Percentiles rank a stretch among this genome's conserved stretches.
Conservation (phyloP, 2,888 invertebrate species). For the Cephus nigrinus region DNA sequence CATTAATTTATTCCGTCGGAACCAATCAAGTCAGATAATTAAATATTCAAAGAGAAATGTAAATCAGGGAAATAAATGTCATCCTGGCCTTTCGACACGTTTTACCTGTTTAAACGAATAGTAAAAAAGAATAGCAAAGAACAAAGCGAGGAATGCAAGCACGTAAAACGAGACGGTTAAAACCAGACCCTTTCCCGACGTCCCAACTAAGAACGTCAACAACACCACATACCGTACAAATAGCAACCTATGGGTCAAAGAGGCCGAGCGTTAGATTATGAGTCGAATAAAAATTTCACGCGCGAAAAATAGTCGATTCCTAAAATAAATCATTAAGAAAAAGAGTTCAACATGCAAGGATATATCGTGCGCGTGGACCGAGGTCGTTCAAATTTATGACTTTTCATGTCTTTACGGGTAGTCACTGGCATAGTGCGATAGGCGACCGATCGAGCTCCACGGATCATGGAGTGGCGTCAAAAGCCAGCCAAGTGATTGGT, state of each 20-base stretch:
- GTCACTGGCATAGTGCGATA: background rate
- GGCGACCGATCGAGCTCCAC: background rate
- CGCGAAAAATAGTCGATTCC: background rate
- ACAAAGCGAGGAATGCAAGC: background rate
- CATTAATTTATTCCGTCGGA: background rate
- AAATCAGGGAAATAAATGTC: background rate
- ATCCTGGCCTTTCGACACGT: background rate
- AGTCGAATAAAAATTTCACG: background rate
- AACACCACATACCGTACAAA: background rate
- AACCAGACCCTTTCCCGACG: background rate
- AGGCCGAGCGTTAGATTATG: background rate
- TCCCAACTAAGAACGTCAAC: background rate
- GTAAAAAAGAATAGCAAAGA: background rate
- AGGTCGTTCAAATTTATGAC: background rate
- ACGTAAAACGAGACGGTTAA: background rate
- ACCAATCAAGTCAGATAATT: background rate
- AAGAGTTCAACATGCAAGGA: background rate
- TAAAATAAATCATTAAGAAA: background rate
- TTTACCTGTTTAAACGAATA: background rate
- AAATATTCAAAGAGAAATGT: background rate
- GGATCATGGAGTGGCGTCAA: background rate
- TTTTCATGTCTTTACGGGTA: background rate
- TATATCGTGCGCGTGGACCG: background rate
- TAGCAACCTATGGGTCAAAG: background rate
- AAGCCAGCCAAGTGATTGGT: background rate